Evolutionary conservation across 2,797 vertebrate species (phyloP).

Genomic region (Martes flavigula): DNA sequence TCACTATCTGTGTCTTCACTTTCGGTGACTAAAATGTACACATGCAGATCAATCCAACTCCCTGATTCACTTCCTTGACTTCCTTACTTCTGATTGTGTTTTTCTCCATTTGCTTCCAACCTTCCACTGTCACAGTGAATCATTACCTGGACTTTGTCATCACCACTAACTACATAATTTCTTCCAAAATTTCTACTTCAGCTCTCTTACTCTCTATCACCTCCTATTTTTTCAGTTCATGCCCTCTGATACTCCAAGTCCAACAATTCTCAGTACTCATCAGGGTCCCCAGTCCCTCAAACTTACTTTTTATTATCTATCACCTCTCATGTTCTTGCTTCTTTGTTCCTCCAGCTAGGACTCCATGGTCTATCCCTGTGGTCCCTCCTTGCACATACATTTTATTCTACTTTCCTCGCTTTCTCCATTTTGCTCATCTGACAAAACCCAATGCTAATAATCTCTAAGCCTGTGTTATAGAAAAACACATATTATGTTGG

Average conservation of each 20-base stretch:
- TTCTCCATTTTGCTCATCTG: not conserved
- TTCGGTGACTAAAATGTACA: not conserved
- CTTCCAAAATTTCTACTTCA: not conserved
- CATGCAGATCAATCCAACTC: not conserved
- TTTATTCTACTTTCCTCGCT: not conserved
- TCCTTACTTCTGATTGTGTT: not conserved
- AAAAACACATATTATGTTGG: not conserved
- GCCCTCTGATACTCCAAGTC: not conserved
- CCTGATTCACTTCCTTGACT: not conserved
- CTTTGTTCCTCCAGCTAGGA: not conserved
- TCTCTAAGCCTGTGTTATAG: not conserved
- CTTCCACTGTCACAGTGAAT: not conserved
- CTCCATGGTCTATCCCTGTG: not conserved
- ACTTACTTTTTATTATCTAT: not conserved
- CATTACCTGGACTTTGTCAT: not conserved
- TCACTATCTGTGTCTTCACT: not conserved
- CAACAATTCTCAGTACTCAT: not conserved
- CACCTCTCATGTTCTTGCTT: not conserved
- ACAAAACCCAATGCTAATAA: not conserved
- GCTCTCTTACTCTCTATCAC: not conserved
- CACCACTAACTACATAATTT: not conserved
- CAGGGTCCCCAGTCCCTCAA: not conserved
- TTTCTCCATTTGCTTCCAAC: not conserved
- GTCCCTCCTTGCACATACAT: not conserved
- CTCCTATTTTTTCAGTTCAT: not conserved